Base-by-base conservation (phyloP, 2,113 vertebrate species). In the Globicephala melas region DNA sequence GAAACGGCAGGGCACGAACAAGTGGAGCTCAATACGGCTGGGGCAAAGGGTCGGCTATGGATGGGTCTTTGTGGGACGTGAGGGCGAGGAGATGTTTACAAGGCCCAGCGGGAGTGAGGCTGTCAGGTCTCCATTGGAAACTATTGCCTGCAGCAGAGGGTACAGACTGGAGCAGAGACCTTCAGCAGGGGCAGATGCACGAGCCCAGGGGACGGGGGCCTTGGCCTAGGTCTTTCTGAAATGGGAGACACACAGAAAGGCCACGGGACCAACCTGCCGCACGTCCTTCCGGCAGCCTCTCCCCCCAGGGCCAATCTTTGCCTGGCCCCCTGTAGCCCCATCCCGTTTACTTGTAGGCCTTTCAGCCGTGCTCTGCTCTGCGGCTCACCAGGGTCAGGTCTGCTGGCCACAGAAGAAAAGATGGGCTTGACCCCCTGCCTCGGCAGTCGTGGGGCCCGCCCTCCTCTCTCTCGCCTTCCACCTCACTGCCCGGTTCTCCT, bases 201-300 rank as follows among this genome's bases (percentile, higher is more conserved):
- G 44, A 63, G 81, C 17, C 68, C 21, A 12, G 18, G 33, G 33
- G 58, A 87, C 18, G 76, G 44, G 13, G 26, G n/a, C 6, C 36
- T 18, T 15, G 47, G 71, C 73, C 47, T 38, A 67, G 36, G 81
- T 91, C 70, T 47, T 94, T 50, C 47, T 86, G n/a, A 70, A 94
- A 60, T n/a, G 76, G 17, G 68, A 89, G 62, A 17, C 20, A 11
- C 7, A 6, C 8, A 65, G 58, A 62, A 76, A 81, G 38, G 23
- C 73, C 33, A 41, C 1, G 1, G 50, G 67, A 13, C 53, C 41
- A 50, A 63, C 6, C 93, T 23, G 26, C 38, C 12, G 76, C 23
- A 7, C 68, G 17, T 58, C 50, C 50, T 47, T 53, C 76, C 15
- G 81, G 81, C 13, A 79, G 38, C 31, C 18, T 62, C 77, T 67